Base-by-base conservation (phyloP, 2,113 vertebrate genomes). In the Saimiri boliviensis region DNA sequence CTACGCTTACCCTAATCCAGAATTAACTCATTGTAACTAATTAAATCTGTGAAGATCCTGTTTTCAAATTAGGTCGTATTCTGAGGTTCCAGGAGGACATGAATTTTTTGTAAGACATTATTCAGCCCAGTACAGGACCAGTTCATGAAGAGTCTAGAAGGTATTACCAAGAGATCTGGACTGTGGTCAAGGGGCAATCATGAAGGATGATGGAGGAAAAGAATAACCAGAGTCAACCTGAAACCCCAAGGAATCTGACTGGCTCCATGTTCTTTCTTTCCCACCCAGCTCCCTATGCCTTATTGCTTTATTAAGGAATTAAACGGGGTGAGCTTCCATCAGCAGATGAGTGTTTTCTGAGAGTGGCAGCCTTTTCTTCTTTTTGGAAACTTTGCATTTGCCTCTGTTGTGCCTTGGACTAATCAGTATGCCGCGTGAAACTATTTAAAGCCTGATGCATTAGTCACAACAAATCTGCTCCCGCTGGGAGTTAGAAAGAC, bases 391-490 rank as follows among this genome's bases (percentile, higher is more conserved):
- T 93, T 63, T 83, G 77, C 58, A 14, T 71, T 81, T 85, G 88
- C 85, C 87, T 96, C 97, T 63, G 5, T 82, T 58, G 80, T 70
- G 94, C 76, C 54, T 74, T 25, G 49, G 8, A 81, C 89, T 95
- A 60, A 94, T 97, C 66, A 47, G 89, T 86, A 95, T 92, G 96
- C 89, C 0, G 17, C 25, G 6, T 70, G 89, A 89, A 86, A 81
- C 83, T 68, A 21, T 68, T 74, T 77, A 21, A 70, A 96, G 49
- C 83, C 89, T 68, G 94, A 89, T 63, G 49, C 20, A 37, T 97
- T 93, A 68, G 52, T 96, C 94, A 81, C 54, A 56, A 93, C 91
- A 95, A 96, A 98, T 70, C 96, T 88, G 42, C 73, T 91, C 92
- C 85, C 23, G 0, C 60, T 74, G 83, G 40, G 77, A 97, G 80